A percentile compares a stretch with the other conserved stretches of the same genome.
phyloP scores from a whole-genome alignment of 2,888 invertebrate genomes.

The Beris chalybata region DNA sequence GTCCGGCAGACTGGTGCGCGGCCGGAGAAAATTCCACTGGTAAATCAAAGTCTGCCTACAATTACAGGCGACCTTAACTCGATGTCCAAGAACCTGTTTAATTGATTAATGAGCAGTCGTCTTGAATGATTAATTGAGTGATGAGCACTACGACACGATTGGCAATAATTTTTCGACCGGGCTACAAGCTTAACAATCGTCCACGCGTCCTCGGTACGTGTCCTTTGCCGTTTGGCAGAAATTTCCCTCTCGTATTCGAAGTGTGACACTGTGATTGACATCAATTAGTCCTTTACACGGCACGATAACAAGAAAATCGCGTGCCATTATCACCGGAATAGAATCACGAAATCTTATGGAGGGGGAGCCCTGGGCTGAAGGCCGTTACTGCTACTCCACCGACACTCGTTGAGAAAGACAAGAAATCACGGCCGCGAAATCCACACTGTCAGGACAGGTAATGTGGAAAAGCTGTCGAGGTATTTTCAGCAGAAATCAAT shows the following conservation, averaged over 20 bases:
- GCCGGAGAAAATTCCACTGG: no score
- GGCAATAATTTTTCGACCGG: background rate
- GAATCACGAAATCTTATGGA: conserved; percentile 17
- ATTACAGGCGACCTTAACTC: no score
- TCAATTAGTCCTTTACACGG: conserved; percentile 24
- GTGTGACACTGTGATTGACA: conserved; percentile 10
- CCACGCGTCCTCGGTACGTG: background rate
- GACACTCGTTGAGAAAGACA: conserved; percentile 1
- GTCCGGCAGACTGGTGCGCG: no score
- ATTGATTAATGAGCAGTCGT: conserved; percentile 25
- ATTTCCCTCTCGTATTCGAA: no score
- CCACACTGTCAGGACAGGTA: conserved; percentile 11
- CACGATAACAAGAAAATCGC: conserved; percentile 27
- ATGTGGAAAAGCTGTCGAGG: conserved; percentile 7
- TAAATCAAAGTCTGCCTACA: no score
- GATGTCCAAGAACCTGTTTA: conserved; percentile 4
- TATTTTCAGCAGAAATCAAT: conserved; percentile 21
- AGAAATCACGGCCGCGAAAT: conserved; percentile 17
- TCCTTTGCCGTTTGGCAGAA: no score
- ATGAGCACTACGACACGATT: background rate
- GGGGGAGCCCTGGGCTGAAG: background rate
- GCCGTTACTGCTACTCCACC: background rate
- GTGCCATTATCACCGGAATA: conserved; percentile 23
- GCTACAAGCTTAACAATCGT: background rate
- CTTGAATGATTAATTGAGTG: conserved; percentile 26